Conservation (phyloP, 2,113 vertebrate genomes). For the Eulacestoma nigropectus region DNA sequence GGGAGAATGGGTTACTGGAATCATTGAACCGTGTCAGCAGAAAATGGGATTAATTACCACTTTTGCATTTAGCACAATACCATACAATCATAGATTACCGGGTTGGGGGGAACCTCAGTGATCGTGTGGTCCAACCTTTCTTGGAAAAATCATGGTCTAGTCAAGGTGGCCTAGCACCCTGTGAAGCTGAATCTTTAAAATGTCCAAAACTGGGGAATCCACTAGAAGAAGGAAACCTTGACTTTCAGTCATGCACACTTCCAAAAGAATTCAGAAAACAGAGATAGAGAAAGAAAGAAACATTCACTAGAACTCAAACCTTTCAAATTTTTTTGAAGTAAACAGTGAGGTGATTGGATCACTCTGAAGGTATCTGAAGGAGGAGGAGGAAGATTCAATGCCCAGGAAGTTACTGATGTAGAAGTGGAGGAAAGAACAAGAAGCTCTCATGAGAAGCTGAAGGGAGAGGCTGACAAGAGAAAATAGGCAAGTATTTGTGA, state of each 20-base stretch:
- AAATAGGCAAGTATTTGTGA: background rate
- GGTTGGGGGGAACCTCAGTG: background rate
- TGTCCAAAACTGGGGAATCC: accelerated
- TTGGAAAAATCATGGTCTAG: background rate
- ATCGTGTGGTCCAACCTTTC: background rate
- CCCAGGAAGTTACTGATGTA: background rate
- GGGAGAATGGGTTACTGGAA: background rate
- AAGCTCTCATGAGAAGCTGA: background rate
- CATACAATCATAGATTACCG: background rate
- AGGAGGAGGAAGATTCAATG: background rate
- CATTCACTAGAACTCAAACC: background rate
- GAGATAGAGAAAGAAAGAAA: background rate
- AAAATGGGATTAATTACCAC: background rate
- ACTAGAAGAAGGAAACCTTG: background rate
- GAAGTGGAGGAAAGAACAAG: background rate
- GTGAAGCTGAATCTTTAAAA: background rate
- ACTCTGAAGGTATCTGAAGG: background rate
- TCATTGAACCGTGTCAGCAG: background rate
- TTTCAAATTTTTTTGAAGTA: background rate
- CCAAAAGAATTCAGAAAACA: background rate
- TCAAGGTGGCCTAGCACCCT: background rate
- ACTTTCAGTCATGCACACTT: background rate
- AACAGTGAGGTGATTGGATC: background rate
- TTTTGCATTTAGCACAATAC: background rate
- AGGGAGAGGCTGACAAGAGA: background rate